These are phyloP conservation scores for Cistogaster globosa DNA, from an alignment of 2,888 invertebrate species.

Conservation along the genomic window DNA sequence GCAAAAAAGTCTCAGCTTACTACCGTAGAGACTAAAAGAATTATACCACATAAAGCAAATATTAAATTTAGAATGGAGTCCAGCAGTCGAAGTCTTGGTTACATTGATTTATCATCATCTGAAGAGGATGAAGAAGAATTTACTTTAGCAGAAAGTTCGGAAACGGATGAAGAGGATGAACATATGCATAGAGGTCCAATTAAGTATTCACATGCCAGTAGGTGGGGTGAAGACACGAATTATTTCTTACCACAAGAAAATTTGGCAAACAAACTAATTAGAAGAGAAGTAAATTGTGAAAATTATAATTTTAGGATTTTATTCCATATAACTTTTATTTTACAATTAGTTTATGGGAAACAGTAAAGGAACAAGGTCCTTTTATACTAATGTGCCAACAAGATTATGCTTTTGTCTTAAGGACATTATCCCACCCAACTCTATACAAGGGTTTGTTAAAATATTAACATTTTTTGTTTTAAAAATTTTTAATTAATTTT, in stretches of 20 bases:
- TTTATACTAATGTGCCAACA: conserved; percentile 85
- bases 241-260: conserved; percentile 71
- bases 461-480: not conserved
- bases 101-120: conserved; percentile 65
- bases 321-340: not conserved
- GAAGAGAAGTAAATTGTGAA: conserved; percentile 77
- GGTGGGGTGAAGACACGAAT: conserved; percentile 28
- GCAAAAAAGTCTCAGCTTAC: conserved; percentile 5
- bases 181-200: conserved; percentile 14
- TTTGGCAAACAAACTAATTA: conserved; percentile 77
- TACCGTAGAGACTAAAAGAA: conserved; percentile 22
- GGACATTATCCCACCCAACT: conserved; percentile 85
- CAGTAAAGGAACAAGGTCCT: conserved; percentile 83
- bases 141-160: conserved; percentile 72
- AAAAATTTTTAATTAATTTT: not conserved
- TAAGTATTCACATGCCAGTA: conserved; percentile 22
- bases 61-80: conserved; percentile 51
- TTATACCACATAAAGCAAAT: not conserved
- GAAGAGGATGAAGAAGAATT: conserved; percentile 70
- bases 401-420: conserved; percentile 86
- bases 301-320: not conserved
- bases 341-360: conserved; percentile 84
- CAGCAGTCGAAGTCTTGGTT: conserved; percentile 52
- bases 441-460: conserved; percentile 82
- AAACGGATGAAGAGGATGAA: conserved; percentile 73